phyloP scores from a whole-genome alignment of 2,888 invertebrate genomes.

The Oxycera nigricornis region DNA sequence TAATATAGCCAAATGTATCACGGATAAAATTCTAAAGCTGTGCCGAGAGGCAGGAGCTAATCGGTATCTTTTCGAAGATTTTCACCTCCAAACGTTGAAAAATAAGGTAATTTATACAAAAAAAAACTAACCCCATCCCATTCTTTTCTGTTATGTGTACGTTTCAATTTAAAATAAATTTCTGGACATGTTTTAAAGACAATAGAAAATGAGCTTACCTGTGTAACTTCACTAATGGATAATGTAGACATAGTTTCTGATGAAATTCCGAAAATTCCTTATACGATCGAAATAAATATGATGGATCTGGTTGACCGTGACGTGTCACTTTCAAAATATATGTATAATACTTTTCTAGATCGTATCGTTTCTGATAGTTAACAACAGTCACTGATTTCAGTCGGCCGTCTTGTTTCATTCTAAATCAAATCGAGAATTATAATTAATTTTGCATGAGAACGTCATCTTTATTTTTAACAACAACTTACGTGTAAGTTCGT shows the following conservation, averaged over 20 bases:
- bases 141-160: too few relatives aligned
- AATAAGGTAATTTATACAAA: too few relatives aligned
- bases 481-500: slow-evolving; percentile 85
- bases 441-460: neutral
- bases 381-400: slow-evolving; percentile 84
- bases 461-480: neutral
- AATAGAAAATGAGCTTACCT: slow-evolving; percentile 68
- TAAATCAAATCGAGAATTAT: slow-evolving; percentile 58
- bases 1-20: too few relatives aligned
- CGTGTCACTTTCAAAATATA: slow-evolving; percentile 85
- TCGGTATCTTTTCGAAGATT: too few relatives aligned
- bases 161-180: too few relatives aligned
- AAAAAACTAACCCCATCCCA: too few relatives aligned
- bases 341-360: slow-evolving; percentile 97
- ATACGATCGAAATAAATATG: slow-evolving; percentile 91
- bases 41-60: too few relatives aligned
- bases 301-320: slow-evolving; percentile 83
- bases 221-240: slow-evolving; percentile 88
- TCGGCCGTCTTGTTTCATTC: slow-evolving; percentile 88
- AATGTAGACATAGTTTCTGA: slow-evolving; percentile 89
- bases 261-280: slow-evolving; percentile 97
- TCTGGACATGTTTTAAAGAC: too few relatives aligned
- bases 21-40: too few relatives aligned
- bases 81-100: too few relatives aligned
- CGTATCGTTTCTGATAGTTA: slow-evolving; percentile 93